phyloP scores from a whole-genome alignment of 2,113 vertebrate genomes.

The Origma solitaria region DNA sequence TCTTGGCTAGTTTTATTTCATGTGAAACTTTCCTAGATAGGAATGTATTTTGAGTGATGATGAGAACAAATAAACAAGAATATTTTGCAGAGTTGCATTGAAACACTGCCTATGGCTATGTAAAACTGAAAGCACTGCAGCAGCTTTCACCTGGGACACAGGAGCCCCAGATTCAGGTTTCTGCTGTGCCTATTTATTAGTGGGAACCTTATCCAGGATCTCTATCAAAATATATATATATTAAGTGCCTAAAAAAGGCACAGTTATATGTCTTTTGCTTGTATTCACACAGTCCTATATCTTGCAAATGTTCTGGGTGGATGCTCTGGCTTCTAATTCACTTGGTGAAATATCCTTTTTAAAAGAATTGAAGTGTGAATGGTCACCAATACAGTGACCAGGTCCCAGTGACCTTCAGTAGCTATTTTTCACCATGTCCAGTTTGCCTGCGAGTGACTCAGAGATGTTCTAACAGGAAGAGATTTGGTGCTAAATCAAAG shows the following conservation, averaged over 20 bases:
- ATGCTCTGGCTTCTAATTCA: background rate
- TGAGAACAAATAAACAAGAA: background rate
- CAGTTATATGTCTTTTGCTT: background rate
- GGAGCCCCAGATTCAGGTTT: background rate
- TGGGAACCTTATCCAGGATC: background rate
- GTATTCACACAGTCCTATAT: background rate
- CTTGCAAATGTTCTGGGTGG: background rate
- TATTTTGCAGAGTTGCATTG: background rate
- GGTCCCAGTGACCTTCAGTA: background rate
- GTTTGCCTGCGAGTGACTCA: background rate
- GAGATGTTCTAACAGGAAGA: background rate
- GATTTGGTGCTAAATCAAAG: constrained; percentile 28
- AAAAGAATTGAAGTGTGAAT: background rate
- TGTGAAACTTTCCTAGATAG: background rate
- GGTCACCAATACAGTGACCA: background rate
- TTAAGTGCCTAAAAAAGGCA: background rate
- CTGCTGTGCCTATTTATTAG: background rate
- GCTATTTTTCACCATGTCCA: background rate
- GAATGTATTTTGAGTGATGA: background rate
- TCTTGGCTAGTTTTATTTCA: background rate
- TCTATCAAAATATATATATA: background rate
- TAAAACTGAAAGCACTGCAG: background rate
- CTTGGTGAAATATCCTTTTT: background rate
- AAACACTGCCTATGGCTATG: background rate
- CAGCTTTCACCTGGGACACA: background rate